These are phyloP conservation scores for Microctonus brassicae DNA, from an alignment of 2,888 invertebrate species.

Conservation along the genomic window DNA sequence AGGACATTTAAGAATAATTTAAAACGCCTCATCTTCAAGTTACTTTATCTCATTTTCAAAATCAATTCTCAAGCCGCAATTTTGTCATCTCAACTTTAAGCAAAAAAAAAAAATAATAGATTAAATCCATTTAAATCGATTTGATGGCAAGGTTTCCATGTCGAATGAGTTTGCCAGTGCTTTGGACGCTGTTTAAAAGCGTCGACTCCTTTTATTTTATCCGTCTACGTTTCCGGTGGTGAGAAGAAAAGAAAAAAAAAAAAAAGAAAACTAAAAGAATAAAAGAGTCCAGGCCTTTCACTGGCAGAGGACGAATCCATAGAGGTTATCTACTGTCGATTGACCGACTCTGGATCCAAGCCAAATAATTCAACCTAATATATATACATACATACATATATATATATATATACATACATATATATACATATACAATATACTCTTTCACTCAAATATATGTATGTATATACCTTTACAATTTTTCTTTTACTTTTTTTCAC, in stretches of 20 bases:
- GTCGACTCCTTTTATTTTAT: conserved; percentile 5
- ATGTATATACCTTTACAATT: conserved; percentile 3
- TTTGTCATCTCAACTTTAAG: background rate
- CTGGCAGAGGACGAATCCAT: conserved; percentile 41
- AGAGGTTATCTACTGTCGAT: conserved; percentile 58
- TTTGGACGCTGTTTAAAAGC: conserved; percentile 7
- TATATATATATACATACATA: conserved; percentile 24
- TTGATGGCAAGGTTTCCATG: conserved; percentile 27
- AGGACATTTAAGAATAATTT: conserved; percentile 35
- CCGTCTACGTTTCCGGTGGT: background rate
- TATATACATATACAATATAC: conserved; percentile 18
- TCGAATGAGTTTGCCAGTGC: conserved; percentile 15
- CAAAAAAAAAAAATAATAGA: background rate
- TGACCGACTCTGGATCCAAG: conserved; percentile 56
- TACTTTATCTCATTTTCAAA: conserved; percentile 28
- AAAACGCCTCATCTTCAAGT: conserved; percentile 26
- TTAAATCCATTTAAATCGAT: conserved; percentile 18
- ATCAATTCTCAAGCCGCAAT: background rate
- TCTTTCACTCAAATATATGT: conserved; percentile 24
- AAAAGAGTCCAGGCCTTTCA: background rate
- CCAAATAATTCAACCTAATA: conserved; percentile 49
- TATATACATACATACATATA: conserved; percentile 30
- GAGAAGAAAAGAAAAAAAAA: background rate
- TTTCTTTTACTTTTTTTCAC: conserved; percentile 32
- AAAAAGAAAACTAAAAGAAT: background rate